Conservation (phyloP, 2,113 vertebrate genomes). For the Salvelinus alpinus region DNA sequence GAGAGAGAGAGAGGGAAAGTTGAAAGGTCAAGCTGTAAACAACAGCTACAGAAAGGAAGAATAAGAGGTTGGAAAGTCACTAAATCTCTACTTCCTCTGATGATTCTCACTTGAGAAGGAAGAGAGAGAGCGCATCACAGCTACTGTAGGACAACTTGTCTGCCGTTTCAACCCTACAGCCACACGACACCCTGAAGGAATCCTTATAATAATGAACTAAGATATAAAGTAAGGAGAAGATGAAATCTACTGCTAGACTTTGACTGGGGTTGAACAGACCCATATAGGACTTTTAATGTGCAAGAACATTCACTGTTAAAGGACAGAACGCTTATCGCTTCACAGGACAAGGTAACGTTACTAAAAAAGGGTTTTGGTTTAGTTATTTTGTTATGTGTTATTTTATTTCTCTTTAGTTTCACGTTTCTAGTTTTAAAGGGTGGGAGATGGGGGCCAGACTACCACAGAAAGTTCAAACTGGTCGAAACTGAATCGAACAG, state of each 20-base stretch:
- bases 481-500: too few relatives aligned
- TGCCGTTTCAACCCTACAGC: too few relatives aligned
- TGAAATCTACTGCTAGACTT: neutral
- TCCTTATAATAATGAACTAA: neutral
- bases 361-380: too few relatives aligned
- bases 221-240: neutral
- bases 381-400: too few relatives aligned
- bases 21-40: constrained; percentile 29
- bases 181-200: neutral
- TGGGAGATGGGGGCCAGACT: constrained; percentile 14
- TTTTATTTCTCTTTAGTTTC: constrained; percentile 3
- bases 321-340: constrained; percentile 51
- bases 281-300: constrained; percentile 39
- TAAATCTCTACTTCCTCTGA: constrained; percentile 9
- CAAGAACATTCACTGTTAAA: constrained; percentile 30
- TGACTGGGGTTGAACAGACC: constrained; percentile 37
- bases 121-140: neutral
- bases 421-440: neutral
- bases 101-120: neutral
- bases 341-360: constrained; percentile 43
- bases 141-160: too few relatives aligned
- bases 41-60: constrained; percentile 13
- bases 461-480: neutral
- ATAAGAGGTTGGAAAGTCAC: constrained; percentile 59
- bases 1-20: constrained; percentile 38